Conservation (phyloP, 2,113 vertebrate genomes). For the Pontoporia blainvillei region DNA sequence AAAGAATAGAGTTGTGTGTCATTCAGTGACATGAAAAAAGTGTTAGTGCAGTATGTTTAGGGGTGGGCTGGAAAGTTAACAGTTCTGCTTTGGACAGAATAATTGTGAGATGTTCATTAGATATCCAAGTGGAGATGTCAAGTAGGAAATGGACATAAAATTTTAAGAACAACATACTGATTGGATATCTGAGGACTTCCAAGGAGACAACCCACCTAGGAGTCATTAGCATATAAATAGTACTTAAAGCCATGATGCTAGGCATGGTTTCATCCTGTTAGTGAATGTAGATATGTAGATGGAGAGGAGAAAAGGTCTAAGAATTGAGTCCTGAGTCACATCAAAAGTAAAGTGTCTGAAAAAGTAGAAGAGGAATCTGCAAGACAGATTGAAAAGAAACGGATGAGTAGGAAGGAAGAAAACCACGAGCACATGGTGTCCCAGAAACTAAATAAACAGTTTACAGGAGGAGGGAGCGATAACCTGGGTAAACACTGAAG, state of each 20-base stretch:
- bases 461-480: neutral
- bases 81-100: neutral
- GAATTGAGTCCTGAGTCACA: neutral
- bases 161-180: neutral
- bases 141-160: neutral
- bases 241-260: neutral
- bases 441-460: neutral
- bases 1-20: neutral
- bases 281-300: neutral
- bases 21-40: neutral
- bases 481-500: neutral
- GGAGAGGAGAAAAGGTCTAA: neutral
- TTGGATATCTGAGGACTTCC: too few species aligned
- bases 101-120: neutral
- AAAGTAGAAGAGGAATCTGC: neutral
- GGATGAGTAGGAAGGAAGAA: neutral
- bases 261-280: neutral
- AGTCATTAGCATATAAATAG: neutral
- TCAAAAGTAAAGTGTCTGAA: neutral
- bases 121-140: neutral
- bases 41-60: neutral
- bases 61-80: neutral
- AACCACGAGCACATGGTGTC: accelerated
- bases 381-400: neutral
- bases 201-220: neutral